Conservation (phyloP, 2,888 invertebrate genomes). For the Entomobrya proxima region DNA sequence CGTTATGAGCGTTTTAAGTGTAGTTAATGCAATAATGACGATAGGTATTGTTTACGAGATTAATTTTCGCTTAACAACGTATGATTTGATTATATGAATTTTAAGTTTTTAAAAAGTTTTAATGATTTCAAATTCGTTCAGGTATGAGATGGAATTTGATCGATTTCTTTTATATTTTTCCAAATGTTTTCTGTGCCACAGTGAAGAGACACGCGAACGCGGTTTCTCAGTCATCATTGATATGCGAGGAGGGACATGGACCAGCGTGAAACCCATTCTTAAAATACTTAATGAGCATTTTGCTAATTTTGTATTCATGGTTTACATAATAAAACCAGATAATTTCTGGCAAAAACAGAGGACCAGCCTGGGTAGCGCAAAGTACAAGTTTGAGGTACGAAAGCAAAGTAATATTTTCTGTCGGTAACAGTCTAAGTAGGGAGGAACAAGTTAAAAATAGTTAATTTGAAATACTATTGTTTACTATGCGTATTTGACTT, state of each 20-base stretch:
- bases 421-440: neutral
- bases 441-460: neutral
- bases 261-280: conserved; percentile 96
- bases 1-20: too few relatives aligned
- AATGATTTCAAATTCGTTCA: too few relatives aligned
- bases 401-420: neutral
- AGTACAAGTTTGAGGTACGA: conserved; percentile 98
- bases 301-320: conserved; percentile 89
- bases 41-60: too few relatives aligned
- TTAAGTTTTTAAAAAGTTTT: too few relatives aligned
- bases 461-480: too few relatives aligned
- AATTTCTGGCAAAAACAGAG: conserved; percentile 99
- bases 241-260: conserved; percentile 97
- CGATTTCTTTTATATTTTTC: neutral
- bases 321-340: conserved; percentile 98
- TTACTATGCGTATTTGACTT: conserved; percentile 10
- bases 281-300: conserved; percentile 98
- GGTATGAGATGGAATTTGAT: too few relatives aligned
- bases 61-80: too few relatives aligned
- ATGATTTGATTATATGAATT: too few relatives aligned
- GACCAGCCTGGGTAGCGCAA: conserved; percentile 96
- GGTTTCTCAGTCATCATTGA: conserved; percentile 98
- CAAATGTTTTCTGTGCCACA: conserved; percentile 79
- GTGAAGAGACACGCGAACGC: conserved; percentile 89
- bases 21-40: too few relatives aligned